Evolutionary conservation across 2,888 invertebrate genomes (phyloP).

Genomic region (Saturnia japonica): DNA sequence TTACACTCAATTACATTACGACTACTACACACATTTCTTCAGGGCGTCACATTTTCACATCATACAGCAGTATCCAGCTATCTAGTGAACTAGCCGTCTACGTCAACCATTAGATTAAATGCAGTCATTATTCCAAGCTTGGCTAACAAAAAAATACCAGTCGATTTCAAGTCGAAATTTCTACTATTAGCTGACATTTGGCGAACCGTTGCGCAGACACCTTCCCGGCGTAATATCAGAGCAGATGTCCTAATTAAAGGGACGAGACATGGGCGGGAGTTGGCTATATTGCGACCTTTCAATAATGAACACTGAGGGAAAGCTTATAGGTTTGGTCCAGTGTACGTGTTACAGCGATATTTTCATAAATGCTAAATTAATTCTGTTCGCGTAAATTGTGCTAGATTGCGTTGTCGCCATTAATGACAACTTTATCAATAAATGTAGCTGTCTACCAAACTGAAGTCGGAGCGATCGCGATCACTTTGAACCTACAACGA

Average conservation of each 20-base stretch:
- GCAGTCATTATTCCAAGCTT: background rate
- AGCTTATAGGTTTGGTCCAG: slow-evolving; percentile 37
- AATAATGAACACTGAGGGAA: slow-evolving; percentile 73
- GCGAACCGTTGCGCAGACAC: slow-evolving; percentile 58
- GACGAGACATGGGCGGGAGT: slow-evolving; percentile 62
- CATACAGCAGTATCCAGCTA: background rate
- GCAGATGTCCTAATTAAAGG: slow-evolving; percentile 79
- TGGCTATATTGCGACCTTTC: slow-evolving; percentile 74
- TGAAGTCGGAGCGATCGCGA: too few species aligned
- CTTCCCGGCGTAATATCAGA: slow-evolving; percentile 72
- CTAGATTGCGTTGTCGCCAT: too few species aligned
- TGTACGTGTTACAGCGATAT: slow-evolving; percentile 28
- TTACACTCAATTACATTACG: too few species aligned
- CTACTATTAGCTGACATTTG: slow-evolving; percentile 37
- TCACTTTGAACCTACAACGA: too few species aligned
- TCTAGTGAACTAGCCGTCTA: background rate
- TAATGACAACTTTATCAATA: too few species aligned
- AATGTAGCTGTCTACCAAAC: too few species aligned
- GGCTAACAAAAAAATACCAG: slow-evolving; percentile 17
- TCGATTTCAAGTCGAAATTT: slow-evolving; percentile 32
- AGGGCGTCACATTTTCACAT: too few species aligned
- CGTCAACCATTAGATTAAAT: background rate
- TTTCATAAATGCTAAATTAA: too few species aligned
- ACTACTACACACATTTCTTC: too few species aligned
- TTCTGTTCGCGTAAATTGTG: too few species aligned